A percentile compares a stretch with the other conserved stretches of the same genome.
Conservation (phyloP, 2,797 vertebrate genomes). For the Chelonia mydas region DNA sequence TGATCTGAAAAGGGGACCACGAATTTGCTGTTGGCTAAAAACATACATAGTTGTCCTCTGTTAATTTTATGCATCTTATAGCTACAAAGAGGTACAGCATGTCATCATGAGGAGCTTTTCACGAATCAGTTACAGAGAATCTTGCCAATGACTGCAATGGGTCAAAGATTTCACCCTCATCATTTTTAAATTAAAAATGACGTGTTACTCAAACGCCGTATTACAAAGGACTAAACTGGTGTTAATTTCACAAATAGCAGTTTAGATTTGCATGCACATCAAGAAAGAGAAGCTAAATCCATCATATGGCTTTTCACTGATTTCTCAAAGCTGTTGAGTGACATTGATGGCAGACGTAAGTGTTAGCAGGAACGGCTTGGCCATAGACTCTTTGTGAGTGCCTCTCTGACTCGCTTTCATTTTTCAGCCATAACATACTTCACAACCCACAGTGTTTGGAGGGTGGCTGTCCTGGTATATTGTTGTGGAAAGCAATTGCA, state of each 20-base stretch:
- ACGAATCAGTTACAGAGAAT: not conserved
- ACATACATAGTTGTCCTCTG: not conserved
- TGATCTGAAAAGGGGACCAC: not conserved
- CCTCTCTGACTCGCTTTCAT: slow-evolving; percentile 50
- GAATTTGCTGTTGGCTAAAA: not conserved
- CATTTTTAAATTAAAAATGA: not conserved
- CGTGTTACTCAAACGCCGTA: not conserved
- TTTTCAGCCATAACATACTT: not conserved
- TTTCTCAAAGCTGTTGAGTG: not conserved
- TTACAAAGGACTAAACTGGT: not conserved
- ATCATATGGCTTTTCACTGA: not conserved
- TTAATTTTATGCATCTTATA: not conserved
- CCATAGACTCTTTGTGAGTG: not conserved
- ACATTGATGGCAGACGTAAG: not conserved
- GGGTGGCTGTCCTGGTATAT: not conserved
- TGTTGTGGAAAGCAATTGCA: slow-evolving; percentile 12
- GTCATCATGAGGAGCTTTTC: not conserved
- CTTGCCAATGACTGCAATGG: not conserved
- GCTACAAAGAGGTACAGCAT: not conserved
- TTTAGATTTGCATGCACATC: not conserved
- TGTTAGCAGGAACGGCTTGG: not conserved
- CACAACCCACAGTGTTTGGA: not conserved
- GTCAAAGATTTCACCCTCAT: not conserved
- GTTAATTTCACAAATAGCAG: not conserved
- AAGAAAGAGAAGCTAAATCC: not conserved